These are phyloP conservation scores for Drosophila rufa DNA, from an alignment of 1,140 invertebrate genomes.

Conservation along the genomic window DNA sequence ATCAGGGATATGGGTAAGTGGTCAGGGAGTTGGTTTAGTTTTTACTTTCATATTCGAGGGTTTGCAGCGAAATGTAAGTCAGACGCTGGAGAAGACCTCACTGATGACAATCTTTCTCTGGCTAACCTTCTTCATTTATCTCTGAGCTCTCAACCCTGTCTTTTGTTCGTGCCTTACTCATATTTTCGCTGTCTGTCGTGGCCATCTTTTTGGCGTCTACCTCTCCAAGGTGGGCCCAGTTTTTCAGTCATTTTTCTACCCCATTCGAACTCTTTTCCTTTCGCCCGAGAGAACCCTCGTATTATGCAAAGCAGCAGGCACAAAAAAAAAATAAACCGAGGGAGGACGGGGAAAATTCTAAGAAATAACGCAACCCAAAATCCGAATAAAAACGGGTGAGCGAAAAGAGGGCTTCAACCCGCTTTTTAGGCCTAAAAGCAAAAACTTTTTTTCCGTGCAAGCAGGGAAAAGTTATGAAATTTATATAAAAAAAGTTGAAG, in stretches of 20 bases:
- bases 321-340: slow-evolving; percentile 35
- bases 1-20: slow-evolving; percentile 14
- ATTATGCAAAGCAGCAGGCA: slow-evolving; percentile 73
- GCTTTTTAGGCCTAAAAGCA: slow-evolving; percentile 65
- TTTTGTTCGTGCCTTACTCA: slow-evolving; percentile 5
- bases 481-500: slow-evolving; percentile 45
- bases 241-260: slow-evolving; percentile 7
- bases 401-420: slow-evolving; percentile 28
- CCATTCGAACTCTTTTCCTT: slow-evolving; percentile 44
- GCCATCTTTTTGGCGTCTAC: slow-evolving; percentile 50
- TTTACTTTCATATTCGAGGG: slow-evolving; percentile 4
- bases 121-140: slow-evolving; percentile 1
- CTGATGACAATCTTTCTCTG: slow-evolving; percentile 18
- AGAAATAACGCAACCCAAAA: slow-evolving; percentile 47
- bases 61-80: neutral
- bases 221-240: slow-evolving; percentile 45
- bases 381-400: slow-evolving; percentile 48
- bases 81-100: neutral
- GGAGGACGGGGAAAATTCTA: slow-evolving; percentile 25
- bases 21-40: slow-evolving; percentile 8
- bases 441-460: slow-evolving; percentile 60
- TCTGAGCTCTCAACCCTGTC: neutral
- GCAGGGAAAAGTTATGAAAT: slow-evolving; percentile 74
- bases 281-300: slow-evolving; percentile 24
- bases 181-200: slow-evolving; percentile 31